phyloP scores from a whole-genome alignment of 2,797 vertebrate genomes.

The Ispidina picta region DNA sequence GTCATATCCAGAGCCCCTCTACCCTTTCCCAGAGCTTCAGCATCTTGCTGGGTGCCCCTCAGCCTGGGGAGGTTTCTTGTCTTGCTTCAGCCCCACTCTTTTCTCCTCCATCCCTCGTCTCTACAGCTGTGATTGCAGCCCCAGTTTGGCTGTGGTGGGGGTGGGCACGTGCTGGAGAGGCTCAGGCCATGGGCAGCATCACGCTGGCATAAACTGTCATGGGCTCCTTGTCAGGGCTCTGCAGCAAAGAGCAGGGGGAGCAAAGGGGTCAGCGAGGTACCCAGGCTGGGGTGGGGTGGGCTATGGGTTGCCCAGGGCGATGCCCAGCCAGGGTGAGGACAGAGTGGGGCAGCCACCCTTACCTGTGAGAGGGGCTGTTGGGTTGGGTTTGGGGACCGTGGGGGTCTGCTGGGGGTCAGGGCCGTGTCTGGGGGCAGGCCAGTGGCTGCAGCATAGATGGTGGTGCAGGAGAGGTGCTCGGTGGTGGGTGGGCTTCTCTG shows the following conservation, averaged over 20 bases:
- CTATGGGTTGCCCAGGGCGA: rapidly evolving
- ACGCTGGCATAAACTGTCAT: neutral
- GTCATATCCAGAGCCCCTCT: neutral
- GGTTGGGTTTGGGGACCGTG: rapidly evolving
- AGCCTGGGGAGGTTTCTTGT: rapidly evolving
- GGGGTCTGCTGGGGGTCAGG: rapidly evolving
- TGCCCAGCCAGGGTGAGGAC: neutral
- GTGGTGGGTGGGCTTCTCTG: rapidly evolving
- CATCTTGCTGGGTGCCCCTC: rapidly evolving
- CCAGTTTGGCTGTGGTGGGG: too few species aligned
- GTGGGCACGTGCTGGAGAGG: neutral
- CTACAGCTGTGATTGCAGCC: rapidly evolving
- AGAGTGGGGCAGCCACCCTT: neutral
- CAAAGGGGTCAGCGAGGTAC: rapidly evolving
- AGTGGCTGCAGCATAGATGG: neutral
- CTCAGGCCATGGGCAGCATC: neutral
- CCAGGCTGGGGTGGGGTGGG: rapidly evolving
- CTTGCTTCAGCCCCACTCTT: too few species aligned
- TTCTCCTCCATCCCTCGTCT: neutral
- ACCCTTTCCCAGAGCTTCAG: neutral
- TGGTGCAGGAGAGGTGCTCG: neutral
- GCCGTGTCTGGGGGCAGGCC: neutral
- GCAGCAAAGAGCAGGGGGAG: neutral
- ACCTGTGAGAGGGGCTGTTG: neutral
- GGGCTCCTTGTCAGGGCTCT: neutral